These are phyloP conservation scores for Halotydeus destructor DNA, from an alignment of 1,140 invertebrate genomes.

Conservation along the genomic window DNA sequence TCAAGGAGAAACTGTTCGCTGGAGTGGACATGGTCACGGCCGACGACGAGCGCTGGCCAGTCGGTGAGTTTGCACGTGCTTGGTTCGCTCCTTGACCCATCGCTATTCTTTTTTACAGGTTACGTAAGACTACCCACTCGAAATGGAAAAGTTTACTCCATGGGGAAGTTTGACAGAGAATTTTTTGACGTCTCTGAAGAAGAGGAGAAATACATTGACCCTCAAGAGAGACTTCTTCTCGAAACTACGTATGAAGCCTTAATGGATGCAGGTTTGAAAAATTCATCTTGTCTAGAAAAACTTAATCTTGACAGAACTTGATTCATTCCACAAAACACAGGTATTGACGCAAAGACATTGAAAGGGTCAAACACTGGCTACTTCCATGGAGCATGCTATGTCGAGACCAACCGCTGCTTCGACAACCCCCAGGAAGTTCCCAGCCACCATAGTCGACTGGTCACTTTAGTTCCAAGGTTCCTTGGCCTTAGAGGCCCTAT, in stretches of 20 bases:
- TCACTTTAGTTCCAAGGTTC: conserved; percentile 82
- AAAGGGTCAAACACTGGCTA: conserved; percentile 57
- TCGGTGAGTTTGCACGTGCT: conserved; percentile 31
- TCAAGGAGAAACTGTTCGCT: conserved; percentile 57
- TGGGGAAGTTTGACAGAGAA: conserved; percentile 66
- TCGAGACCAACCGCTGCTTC: conserved; percentile 29
- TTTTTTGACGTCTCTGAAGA: conserved; percentile 54
- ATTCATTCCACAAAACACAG: conserved; percentile 2
- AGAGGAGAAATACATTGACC: conserved; percentile 29
- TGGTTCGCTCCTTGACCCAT: not conserved
- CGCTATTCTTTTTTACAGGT: no score
- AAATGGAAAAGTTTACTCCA: conserved; percentile 41
- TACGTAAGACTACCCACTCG: not conserved
- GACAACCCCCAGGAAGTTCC: conserved; percentile 22
- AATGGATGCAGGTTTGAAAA: conserved; percentile 67
- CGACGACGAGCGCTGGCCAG: conserved; percentile 16
- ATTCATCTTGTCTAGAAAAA: no score
- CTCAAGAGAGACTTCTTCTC: conserved; percentile 59
- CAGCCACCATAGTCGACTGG: conserved; percentile 28
- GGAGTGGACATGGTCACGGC: conserved; percentile 46
- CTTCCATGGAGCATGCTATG: conserved; percentile 55
- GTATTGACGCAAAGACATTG: conserved; percentile 21
- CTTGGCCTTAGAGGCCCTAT: conserved; percentile 77
- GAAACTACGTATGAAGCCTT: conserved; percentile 80
- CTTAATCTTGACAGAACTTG: no score